phyloP scores from a whole-genome alignment of 37 sponge, comb jelly and placozoan species.

The Halisarca cf. caerulea region DNA sequence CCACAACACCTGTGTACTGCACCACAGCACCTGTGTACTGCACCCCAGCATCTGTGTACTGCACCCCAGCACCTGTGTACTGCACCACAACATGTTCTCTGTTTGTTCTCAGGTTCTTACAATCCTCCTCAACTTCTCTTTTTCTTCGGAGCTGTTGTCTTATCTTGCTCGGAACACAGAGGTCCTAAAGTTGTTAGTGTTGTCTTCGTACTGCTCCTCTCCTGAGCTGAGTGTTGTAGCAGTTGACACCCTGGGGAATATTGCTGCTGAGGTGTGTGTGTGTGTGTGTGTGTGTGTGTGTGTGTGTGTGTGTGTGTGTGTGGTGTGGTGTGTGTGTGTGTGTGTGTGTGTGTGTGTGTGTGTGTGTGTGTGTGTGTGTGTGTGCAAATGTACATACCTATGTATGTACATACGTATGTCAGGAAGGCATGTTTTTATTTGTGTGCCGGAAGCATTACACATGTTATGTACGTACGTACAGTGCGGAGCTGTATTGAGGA shows the following conservation, averaged over 20 bases:
- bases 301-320: background rate
- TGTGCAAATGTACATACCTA: background rate
- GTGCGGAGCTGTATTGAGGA: too few relatives aligned
- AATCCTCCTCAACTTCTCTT: background rate
- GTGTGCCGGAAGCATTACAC: too few relatives aligned
- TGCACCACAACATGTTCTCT: too few relatives aligned
- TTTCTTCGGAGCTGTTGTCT: background rate
- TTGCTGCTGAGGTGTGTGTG: background rate
- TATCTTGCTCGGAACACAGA: background rate
- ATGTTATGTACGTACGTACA: background rate
- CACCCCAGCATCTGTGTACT: too few relatives aligned
- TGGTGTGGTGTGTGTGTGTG: background rate
- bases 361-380: background rate
- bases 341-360: constrained; percentile 23
- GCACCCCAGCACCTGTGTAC: too few relatives aligned
- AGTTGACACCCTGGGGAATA: background rate
- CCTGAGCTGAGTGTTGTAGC: constrained; percentile 2
- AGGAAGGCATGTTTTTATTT: background rate
- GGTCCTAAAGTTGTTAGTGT: background rate
- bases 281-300: background rate
- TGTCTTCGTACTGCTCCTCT: background rate
- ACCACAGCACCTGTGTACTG: too few relatives aligned
- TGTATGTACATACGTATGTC: constrained; percentile 5
- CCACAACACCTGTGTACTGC: too few relatives aligned
- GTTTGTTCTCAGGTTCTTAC: constrained; percentile 10